Evolutionary conservation across 64 coral and sea anemone genomes (phyloP).

Genomic region (Platygyra sinensis): DNA sequence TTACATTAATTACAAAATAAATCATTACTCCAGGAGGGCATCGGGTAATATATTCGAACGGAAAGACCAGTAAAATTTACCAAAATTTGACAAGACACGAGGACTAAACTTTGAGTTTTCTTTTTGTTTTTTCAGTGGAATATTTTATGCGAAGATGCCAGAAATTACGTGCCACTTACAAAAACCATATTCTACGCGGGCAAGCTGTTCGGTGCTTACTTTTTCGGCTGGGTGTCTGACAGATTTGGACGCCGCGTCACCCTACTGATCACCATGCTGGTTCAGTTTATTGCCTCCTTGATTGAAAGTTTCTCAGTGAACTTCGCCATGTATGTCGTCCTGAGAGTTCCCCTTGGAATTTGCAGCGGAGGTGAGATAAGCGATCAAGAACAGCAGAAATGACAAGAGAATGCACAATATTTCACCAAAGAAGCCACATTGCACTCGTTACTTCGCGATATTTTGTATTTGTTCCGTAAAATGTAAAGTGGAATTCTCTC

Average conservation of each 20-base stretch:
- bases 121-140: constrained; percentile 65
- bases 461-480: too few species aligned
- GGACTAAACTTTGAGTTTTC: not conserved
- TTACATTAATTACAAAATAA: too few species aligned
- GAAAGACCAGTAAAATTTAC: too few species aligned
- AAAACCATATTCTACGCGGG: constrained; percentile 98
- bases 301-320: constrained; percentile 74
- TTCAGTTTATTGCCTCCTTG: constrained; percentile 85
- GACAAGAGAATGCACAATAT: too few species aligned
- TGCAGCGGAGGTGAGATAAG: constrained; percentile 71
- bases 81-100: too few species aligned
- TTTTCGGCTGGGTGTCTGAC: constrained; percentile 97
- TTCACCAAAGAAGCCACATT: too few species aligned
- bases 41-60: too few species aligned
- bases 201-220: constrained; percentile 91
- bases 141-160: constrained; percentile 84
- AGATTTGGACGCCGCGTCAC: constrained; percentile 82
- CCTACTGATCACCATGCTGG: constrained; percentile 73
- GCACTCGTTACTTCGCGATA: too few species aligned
- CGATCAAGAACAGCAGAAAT: too few species aligned
- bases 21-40: too few species aligned
- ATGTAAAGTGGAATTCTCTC: not conserved
- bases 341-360: constrained; percentile 77
- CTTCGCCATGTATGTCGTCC: constrained; percentile 73
- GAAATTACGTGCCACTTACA: constrained; percentile 84